phyloP scores from a whole-genome alignment of 2,797 vertebrate genomes.

The Pogonophryne albipinna region DNA sequence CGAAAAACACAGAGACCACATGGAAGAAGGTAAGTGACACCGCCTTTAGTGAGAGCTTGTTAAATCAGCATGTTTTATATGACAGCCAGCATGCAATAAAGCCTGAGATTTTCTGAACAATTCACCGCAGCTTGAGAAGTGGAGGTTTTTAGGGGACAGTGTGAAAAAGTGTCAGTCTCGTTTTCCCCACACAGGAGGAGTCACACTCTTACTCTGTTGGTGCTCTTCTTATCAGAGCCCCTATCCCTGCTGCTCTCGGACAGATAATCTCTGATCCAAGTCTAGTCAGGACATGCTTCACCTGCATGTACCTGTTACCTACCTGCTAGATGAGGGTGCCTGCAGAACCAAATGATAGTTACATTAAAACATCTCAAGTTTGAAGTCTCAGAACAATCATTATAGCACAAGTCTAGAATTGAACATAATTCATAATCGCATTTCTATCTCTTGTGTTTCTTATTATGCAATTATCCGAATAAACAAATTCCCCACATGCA shows the following conservation, averaged over 20 bases:
- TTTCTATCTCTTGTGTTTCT: conserved; percentile 27
- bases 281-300: conserved; percentile 65
- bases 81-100: conserved; percentile 11
- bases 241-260: conserved; percentile 47
- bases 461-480: conserved; percentile 27
- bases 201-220: conserved; percentile 35
- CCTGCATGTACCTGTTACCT: conserved; percentile 66
- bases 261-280: conserved; percentile 48
- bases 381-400: not conserved
- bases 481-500: conserved; percentile 27
- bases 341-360: conserved; percentile 40
- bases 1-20: conserved; percentile 96
- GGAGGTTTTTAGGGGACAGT: not conserved
- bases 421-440: not conserved
- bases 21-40: conserved; percentile 92
- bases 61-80: conserved; percentile 38
- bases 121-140: conserved; percentile 13
- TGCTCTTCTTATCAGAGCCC: conserved; percentile 50
- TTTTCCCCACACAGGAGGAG: conserved; percentile 10
- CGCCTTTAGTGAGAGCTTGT: conserved; percentile 29
- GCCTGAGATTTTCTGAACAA: conserved; percentile 1
- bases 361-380: conserved; percentile 4
- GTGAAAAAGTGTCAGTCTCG: conserved; percentile 1
- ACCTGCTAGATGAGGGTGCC: conserved; percentile 64
- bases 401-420: not conserved